phyloP scores from a whole-genome alignment of 2,888 invertebrate species.

The Eilema caniola region DNA sequence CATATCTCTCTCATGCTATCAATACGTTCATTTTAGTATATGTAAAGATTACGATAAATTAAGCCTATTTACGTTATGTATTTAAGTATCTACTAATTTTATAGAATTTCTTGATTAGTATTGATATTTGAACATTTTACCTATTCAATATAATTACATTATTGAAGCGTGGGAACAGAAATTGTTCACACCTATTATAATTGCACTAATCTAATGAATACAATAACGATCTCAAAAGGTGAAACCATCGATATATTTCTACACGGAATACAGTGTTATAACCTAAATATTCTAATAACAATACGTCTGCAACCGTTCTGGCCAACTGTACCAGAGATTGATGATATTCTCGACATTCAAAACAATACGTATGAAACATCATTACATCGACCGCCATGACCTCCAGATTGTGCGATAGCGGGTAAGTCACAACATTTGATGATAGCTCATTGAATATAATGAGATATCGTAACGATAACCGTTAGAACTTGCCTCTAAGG shows the following conservation, averaged over 20 bases:
- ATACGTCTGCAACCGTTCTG: constrained; percentile 57
- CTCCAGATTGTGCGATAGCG: constrained; percentile 60
- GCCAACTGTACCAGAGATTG: constrained; percentile 74
- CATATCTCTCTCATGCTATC: no score
- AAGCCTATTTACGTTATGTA: no score
- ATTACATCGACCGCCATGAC: constrained; percentile 68
- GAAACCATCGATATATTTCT: constrained; percentile 34
- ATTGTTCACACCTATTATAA: constrained; percentile 36
- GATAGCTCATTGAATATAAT: constrained; percentile 65
- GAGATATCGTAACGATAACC: constrained; percentile 58
- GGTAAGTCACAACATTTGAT: constrained; percentile 76
- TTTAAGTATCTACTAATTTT: no score
- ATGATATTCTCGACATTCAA: constrained; percentile 74
- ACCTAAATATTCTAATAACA: constrained; percentile 63
- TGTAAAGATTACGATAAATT: no score
- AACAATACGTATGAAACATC: constrained; percentile 75
- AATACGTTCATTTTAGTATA: no score
- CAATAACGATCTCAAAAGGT: constrained; percentile 41
- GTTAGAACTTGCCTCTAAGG: constrained; percentile 53
- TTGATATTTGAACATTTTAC: background rate
- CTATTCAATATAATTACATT: constrained; percentile 2
- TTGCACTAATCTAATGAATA: constrained; percentile 48
- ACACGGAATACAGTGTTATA: constrained; percentile 47
- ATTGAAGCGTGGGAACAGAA: constrained; percentile 43
- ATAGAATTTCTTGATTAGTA: background rate